phyloP scores from a whole-genome alignment of 2,797 vertebrate genomes.

The Tolypeutes matacus region DNA sequence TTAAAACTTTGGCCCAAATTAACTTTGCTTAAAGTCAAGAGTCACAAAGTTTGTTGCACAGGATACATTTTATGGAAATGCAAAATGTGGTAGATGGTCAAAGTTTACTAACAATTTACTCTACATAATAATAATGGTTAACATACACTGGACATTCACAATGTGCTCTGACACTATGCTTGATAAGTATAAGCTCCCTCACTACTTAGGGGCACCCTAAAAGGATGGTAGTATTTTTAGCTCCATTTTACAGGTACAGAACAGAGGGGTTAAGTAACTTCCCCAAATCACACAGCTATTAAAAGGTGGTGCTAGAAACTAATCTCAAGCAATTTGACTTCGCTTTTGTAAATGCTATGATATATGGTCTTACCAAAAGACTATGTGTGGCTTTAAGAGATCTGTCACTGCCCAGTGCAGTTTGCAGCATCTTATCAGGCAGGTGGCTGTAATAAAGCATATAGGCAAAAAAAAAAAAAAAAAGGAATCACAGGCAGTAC shows the following conservation, averaged over 20 bases:
- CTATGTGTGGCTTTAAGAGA: neutral
- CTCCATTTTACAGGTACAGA: neutral
- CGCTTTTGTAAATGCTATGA: neutral
- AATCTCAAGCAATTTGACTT: neutral
- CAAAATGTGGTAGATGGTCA: neutral
- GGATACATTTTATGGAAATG: neutral
- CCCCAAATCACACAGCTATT: neutral
- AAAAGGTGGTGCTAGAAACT: neutral
- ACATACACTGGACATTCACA: neutral
- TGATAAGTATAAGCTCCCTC: neutral
- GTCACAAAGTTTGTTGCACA: neutral
- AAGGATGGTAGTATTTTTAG: neutral
- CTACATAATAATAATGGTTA: neutral
- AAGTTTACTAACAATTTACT: neutral
- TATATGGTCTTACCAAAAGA: conserved; percentile 22
- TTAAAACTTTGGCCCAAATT: conserved; percentile 47
- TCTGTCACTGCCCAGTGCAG: neutral
- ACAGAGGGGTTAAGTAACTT: neutral
- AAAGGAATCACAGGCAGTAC: conserved; percentile 63
- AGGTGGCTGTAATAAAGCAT: conserved; percentile 56
- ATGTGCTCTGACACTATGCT: neutral
- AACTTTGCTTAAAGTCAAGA: neutral
- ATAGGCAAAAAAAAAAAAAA: conserved; percentile 69
- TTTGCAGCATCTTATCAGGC: conserved; percentile 63
- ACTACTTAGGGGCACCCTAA: neutral